Evolutionary conservation across 1,140 invertebrate species (phyloP).

Genomic region (Trissolcus basalis): DNA sequence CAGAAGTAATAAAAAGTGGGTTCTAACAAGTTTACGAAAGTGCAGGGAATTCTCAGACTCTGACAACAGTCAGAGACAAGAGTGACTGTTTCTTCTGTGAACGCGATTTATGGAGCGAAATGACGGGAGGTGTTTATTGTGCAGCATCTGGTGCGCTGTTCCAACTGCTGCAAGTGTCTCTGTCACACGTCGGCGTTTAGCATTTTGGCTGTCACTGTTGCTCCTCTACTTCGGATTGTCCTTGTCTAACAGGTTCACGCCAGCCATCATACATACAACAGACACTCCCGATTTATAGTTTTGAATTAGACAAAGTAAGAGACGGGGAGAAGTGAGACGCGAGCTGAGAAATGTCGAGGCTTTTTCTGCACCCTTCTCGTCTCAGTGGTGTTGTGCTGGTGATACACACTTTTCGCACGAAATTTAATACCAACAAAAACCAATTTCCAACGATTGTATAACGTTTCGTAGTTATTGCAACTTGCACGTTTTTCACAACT

Average conservation of each 20-base stretch:
- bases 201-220: constrained; percentile 16
- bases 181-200: constrained; percentile 30
- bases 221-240: constrained; percentile 40
- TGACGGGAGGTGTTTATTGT: constrained; percentile 77
- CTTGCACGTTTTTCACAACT: not conserved
- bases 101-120: constrained; percentile 75
- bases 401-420: constrained; percentile 16
- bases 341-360: constrained; percentile 37
- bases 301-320: constrained; percentile 75
- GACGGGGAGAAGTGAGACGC: constrained; percentile 55
- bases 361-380: constrained; percentile 41
- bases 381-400: constrained; percentile 32
- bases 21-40: not conserved
- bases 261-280: constrained; percentile 74
- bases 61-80: constrained; percentile 21
- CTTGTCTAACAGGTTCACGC: constrained; percentile 65
- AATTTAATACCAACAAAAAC: constrained; percentile 43
- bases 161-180: constrained; percentile 48
- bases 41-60: constrained; percentile 30
- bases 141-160: constrained; percentile 75
- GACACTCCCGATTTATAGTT: constrained; percentile 76
- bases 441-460: constrained; percentile 32
- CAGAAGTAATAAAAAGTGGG: not conserved
- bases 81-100: constrained; percentile 63
- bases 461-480: constrained; percentile 24